phyloP scores from a whole-genome alignment of 2,888 invertebrate genomes.

The Escarpia spicata region DNA sequence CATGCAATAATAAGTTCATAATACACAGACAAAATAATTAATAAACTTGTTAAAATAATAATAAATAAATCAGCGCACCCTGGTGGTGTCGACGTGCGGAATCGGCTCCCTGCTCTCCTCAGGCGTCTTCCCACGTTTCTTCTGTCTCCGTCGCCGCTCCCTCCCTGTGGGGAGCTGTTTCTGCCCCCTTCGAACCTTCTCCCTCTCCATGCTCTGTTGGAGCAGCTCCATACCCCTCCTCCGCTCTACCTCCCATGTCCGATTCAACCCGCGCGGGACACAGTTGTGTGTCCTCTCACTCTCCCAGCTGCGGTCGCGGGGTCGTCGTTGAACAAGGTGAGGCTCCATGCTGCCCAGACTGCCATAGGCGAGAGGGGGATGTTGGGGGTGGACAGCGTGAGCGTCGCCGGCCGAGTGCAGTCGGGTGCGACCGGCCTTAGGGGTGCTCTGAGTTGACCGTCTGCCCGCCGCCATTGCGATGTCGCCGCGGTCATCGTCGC shows the following conservation, averaged over 20 bases:
- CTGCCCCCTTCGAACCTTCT: constrained; percentile 12
- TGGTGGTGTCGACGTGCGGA: neutral
- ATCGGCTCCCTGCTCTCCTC: neutral
- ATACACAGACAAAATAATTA: too few relatives aligned
- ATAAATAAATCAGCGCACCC: neutral
- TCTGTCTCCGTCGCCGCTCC: neutral
- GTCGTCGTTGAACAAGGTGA: neutral
- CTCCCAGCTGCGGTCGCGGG: neutral
- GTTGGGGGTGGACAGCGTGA: neutral
- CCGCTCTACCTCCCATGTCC: neutral
- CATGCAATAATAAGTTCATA: too few relatives aligned
- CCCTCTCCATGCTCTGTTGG: constrained; percentile 16
- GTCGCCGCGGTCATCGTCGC: neutral
- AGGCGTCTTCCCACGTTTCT: neutral
- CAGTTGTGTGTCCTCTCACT: neutral
- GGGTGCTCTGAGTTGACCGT: neutral
- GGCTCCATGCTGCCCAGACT: constrained; percentile 11
- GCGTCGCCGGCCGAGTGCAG: neutral
- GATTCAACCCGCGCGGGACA: neutral
- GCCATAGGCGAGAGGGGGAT: neutral
- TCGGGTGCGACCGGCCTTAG: neutral
- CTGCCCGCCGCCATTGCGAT: neutral
- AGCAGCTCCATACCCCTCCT: neutral
- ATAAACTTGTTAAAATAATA: neutral
- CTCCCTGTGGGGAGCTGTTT: neutral